Conservation (phyloP, 2,888 invertebrate species). For the Heliconius sara region DNA sequence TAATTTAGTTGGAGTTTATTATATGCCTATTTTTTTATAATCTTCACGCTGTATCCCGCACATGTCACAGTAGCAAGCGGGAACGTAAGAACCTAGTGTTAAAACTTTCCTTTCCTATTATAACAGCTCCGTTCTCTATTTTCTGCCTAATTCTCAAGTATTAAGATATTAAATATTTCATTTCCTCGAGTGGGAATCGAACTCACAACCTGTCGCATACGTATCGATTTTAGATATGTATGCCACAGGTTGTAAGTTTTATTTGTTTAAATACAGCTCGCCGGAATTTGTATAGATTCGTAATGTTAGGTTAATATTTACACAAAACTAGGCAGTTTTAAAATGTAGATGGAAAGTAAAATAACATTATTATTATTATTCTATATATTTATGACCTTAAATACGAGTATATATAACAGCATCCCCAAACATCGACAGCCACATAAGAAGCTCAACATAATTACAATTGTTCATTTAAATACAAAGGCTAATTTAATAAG, state of each 20-base stretch:
- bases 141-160: too few relatives aligned
- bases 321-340: neutral
- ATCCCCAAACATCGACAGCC: conserved; percentile 39
- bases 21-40: neutral
- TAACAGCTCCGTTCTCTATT: too few relatives aligned
- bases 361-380: neutral
- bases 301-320: neutral
- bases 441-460: conserved; percentile 60
- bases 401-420: conserved; percentile 20
- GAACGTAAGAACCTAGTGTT: too few relatives aligned
- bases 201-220: too few relatives aligned
- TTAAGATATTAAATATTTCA: too few relatives aligned
- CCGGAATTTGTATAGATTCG: neutral
- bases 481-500: conserved; percentile 84
- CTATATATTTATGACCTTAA: neutral
- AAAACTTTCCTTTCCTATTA: too few relatives aligned
- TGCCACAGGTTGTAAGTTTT: too few relatives aligned
- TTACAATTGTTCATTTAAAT: conserved; percentile 81
- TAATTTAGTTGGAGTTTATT: conserved; percentile 15
- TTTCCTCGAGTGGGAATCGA: too few relatives aligned
- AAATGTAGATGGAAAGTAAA: neutral
- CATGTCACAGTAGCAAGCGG: too few relatives aligned
- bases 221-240: too few relatives aligned
- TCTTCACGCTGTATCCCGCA: too few relatives aligned
- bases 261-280: neutral